These are phyloP conservation scores for Hydra vulgaris DNA, from an alignment of 30 jellyfish, hydroid and myxozoan genomes.

Conservation along the genomic window DNA sequence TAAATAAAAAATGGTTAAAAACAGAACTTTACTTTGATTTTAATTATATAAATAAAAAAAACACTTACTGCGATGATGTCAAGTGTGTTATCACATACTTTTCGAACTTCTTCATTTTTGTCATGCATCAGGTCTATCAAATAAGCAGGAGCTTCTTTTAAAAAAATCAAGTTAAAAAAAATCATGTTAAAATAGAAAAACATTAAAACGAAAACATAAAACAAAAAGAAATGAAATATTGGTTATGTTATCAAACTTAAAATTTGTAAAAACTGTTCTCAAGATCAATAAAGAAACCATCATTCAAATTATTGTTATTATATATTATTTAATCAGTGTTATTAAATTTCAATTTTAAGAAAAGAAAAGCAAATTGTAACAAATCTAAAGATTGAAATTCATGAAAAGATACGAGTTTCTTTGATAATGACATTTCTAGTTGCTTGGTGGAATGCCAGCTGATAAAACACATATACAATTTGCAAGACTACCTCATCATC, in stretches of 20 bases:
- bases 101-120: slow-evolving; percentile 86
- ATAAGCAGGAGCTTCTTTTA: slow-evolving; percentile 99
- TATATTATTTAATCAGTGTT: no score
- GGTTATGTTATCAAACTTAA: neutral
- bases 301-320: no score
- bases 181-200: neutral
- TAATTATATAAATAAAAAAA: no score
- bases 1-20: no score
- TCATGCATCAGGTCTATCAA: slow-evolving; percentile 96
- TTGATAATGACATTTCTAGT: slow-evolving; percentile 89
- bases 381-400: no score
- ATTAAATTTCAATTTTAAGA: neutral
- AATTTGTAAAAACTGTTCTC: neutral
- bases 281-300: no score
- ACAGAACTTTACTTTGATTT: no score
- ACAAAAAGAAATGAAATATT: neutral
- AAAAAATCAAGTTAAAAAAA: no score
- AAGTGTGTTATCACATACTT: slow-evolving; percentile 90
- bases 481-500: slow-evolving; percentile 95
- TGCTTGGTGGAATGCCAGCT: slow-evolving; percentile 94
- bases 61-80: slow-evolving; percentile 92
- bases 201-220: neutral
- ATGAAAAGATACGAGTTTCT: slow-evolving; percentile 93
- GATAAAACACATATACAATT: slow-evolving; percentile 89
- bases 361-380: neutral